These are phyloP conservation scores for Nyctibius bracteatus DNA, from an alignment of 2,113 vertebrate species.

Conservation along the genomic window DNA sequence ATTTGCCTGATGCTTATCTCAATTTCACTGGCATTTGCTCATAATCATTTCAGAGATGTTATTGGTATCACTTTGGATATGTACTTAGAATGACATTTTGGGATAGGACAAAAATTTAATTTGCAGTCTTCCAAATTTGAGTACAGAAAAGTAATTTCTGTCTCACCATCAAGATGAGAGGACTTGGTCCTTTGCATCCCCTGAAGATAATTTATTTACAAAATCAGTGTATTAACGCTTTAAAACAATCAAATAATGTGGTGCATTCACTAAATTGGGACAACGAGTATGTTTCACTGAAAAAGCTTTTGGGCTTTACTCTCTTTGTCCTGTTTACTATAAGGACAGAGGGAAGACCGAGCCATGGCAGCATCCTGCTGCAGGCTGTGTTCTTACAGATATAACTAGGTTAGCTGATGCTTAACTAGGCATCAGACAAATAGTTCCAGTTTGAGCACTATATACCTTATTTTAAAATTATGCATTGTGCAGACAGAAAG, in stretches of 20 bases:
- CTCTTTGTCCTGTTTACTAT: background rate
- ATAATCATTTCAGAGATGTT: background rate
- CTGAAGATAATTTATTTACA: background rate
- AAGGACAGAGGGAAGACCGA: background rate
- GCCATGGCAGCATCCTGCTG: background rate
- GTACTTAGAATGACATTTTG: background rate
- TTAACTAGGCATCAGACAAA: background rate
- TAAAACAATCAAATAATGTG: background rate
- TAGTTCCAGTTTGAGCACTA: background rate
- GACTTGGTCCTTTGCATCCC: background rate
- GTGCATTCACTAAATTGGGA: background rate
- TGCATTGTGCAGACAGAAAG: background rate
- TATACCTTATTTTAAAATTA: background rate
- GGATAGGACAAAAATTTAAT: background rate
- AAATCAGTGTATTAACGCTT: background rate
- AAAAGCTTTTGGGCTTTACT: background rate
- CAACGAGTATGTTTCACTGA: background rate
- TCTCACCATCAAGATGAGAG: background rate
- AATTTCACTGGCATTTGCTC: background rate
- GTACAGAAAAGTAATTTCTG: background rate
- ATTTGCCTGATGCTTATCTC: background rate
- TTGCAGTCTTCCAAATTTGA: background rate
- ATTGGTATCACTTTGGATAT: background rate
- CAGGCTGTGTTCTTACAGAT: background rate
- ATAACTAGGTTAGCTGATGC: constrained; percentile 4